Evolutionary conservation across 2,113 vertebrate species (phyloP).

Genomic region (Trachemys scripta): DNA sequence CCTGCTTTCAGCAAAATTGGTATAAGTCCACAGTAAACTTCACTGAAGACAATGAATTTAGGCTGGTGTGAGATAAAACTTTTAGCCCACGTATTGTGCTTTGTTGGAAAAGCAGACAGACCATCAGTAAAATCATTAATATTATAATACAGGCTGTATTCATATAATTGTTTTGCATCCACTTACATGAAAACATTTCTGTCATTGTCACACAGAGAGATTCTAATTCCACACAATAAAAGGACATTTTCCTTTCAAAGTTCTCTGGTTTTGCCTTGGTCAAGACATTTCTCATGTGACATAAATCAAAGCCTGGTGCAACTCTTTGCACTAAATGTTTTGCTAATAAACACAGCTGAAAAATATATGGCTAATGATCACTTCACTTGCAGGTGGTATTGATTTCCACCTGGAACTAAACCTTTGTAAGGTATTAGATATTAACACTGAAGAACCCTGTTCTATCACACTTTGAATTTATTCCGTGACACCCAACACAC

Average conservation of each 20-base stretch:
- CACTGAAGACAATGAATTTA: not conserved
- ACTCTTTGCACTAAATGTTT: not conserved
- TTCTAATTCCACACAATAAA: not conserved
- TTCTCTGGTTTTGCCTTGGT: not conserved
- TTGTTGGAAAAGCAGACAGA: not conserved
- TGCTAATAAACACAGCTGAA: not conserved
- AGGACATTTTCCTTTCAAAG: accelerated
- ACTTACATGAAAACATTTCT: not conserved
- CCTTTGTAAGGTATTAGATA: not conserved
- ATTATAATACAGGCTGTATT: not conserved
- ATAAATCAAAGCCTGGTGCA: conserved; percentile 39
- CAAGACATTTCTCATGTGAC: not conserved
- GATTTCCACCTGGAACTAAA: not conserved
- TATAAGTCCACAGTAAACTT: not conserved
- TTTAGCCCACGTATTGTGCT: accelerated
- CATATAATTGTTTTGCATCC: not conserved
- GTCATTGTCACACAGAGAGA: not conserved
- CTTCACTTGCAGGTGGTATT: accelerated
- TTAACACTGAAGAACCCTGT: accelerated
- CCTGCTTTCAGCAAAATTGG: not conserved
- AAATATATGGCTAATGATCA: not conserved
- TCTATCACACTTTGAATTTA: not conserved
- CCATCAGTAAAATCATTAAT: not conserved
- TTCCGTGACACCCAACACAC: accelerated
- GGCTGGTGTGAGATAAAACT: accelerated